A percentile compares a stretch with the other conserved stretches of the same genome.
These are phyloP conservation scores for Chrysodeixis includens DNA, from an alignment of 2,888 invertebrate genomes.

Conservation along the genomic window DNA sequence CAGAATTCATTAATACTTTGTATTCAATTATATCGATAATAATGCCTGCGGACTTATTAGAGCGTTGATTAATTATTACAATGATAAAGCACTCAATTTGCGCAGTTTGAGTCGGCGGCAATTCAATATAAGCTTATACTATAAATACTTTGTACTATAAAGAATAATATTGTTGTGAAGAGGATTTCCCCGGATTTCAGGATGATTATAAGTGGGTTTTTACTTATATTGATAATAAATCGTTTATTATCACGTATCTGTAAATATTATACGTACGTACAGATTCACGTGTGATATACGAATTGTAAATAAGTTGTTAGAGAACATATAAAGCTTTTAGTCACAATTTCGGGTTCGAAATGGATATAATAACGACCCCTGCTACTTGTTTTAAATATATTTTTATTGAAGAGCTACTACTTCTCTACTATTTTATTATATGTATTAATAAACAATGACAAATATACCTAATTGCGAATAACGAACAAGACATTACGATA, in stretches of 20 bases:
- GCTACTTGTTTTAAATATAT: too few species aligned
- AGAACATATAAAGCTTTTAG: too few species aligned
- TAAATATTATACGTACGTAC: too few species aligned
- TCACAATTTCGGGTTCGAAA: too few species aligned
- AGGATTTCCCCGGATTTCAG: neutral
- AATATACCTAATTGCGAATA: neutral
- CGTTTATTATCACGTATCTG: too few species aligned
- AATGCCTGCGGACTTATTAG: neutral
- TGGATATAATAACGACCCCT: too few species aligned
- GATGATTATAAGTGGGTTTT: too few species aligned
- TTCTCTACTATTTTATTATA: too few species aligned
- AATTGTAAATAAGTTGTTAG: too few species aligned
- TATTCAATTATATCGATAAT: slow-evolving; percentile 28
- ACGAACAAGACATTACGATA: neutral
- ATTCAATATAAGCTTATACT: neutral
- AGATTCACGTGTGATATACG: too few species aligned
- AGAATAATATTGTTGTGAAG: neutral
- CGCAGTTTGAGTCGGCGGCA: neutral
- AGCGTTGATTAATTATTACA: slow-evolving; percentile 7
- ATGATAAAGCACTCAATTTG: neutral
- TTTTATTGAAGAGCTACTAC: too few species aligned
- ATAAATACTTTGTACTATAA: neutral
- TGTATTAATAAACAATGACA: neutral
- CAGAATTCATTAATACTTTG: slow-evolving; percentile 14
- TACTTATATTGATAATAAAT: too few species aligned